Conservation (phyloP, 2,888 invertebrate genomes). For the Tenthredo mesomela region DNA sequence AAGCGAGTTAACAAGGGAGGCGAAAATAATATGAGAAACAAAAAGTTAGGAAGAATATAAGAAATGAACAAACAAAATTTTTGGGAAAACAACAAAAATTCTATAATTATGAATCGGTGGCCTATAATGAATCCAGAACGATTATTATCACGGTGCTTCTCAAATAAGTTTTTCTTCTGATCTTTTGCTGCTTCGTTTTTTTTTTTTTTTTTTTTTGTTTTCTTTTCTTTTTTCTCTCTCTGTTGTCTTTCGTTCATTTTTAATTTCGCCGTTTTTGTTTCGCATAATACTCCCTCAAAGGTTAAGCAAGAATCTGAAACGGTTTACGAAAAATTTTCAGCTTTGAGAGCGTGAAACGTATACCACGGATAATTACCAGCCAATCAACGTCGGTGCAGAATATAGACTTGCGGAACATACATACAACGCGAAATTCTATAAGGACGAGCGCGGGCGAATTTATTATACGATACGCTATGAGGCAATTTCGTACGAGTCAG, state of each 20-base stretch:
- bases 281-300: not conserved
- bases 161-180: not conserved
- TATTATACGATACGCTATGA: not conserved
- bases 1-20: constrained; percentile 36
- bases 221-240: not conserved
- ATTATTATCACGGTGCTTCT: not conserved
- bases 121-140: constrained; percentile 19
- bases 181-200: too few relatives aligned
- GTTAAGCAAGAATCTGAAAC: constrained; percentile 23
- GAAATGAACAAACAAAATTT: not conserved
- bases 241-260: not conserved
- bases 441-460: not conserved
- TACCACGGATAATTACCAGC: constrained; percentile 48
- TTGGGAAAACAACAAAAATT: not conserved
- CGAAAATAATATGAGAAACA: constrained; percentile 13
- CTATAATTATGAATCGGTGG: not conserved
- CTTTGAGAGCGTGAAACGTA: constrained; percentile 43
- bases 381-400: constrained; percentile 20
- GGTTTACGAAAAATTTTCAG: constrained; percentile 40
- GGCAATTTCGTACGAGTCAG: not conserved
- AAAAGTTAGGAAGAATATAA: constrained; percentile 18
- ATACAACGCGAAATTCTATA: not conserved
- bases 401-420: not conserved
- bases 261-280: not conserved
- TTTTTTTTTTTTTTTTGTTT: not conserved